Base-by-base conservation (phyloP, 2,888 invertebrate species). In the Thera britannica region DNA sequence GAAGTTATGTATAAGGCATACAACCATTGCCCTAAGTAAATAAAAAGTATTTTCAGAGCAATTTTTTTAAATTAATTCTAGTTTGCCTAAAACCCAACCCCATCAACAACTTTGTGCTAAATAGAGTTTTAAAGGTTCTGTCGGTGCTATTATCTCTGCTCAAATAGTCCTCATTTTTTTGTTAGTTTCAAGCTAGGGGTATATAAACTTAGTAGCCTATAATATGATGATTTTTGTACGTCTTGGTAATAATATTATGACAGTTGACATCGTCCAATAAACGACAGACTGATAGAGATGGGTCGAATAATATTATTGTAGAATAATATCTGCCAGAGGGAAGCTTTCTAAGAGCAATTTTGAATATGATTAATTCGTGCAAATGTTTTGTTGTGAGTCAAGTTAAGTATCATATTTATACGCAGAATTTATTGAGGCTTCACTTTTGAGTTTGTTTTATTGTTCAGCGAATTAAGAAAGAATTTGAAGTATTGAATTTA, bases 251-350 rank as follows among this genome's bases (percentile, higher is more conserved):
- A 49, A 23, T 59, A 49, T 59, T 60, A 52, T 60, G 60, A 41
- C 52, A 52, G 51, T 41, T 59, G 23, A 52, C 41, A 52, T 60
- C 51, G 41, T 52, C 60, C 52, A 54, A 61, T 62, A 60, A 8
- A 46, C 46, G 35, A 62, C 8, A n/a, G 6, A 3, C 4, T 2
- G n/a, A n/a, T 9, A 36, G 48, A 62, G 55, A 56, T 56, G 55
- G 55, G 48, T 38, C 62, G 9, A 35, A 8, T 48, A 62, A 56
- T 62, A 55, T 48, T 59, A 57, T 58, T 46, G 46, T 46, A 59
- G 46, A 61, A 58, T 61, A 66, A 57, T 61, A 66, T 61, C 52
- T 51, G 56, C 65, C 57, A 23, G 2, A 59, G 56, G 63, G 56
- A 68, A 62, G 49, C 51, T 46, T 2, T 57, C 44, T 12, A 59